Percentiles rank a stretch among this genome's conserved stretches.
Evolutionary conservation across 2,888 invertebrate species (phyloP).

Genomic region (Leucania comma): DNA sequence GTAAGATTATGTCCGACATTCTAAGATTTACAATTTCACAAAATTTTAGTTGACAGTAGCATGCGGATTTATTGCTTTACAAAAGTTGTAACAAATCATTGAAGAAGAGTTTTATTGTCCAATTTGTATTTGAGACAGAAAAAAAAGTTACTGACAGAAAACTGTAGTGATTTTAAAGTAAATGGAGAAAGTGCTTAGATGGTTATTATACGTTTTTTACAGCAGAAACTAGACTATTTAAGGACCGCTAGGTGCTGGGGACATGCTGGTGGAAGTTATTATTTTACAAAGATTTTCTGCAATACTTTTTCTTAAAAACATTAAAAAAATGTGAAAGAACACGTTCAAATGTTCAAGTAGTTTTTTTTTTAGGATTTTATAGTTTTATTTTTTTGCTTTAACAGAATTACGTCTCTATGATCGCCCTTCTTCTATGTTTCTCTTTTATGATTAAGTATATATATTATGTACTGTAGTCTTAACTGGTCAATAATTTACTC

Average conservation of each 20-base stretch:
- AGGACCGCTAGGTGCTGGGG: too few relatives aligned
- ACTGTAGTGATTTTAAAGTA: not conserved
- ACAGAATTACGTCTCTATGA: too few relatives aligned
- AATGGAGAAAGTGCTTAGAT: not conserved
- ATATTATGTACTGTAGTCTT: too few relatives aligned
- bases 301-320: not conserved
- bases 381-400: too few relatives aligned
- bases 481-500: too few relatives aligned
- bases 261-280: not conserved
- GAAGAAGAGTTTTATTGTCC: conserved; percentile 20
- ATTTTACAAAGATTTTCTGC: too few relatives aligned
- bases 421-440: too few relatives aligned
- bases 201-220: too few relatives aligned
- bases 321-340: not conserved
- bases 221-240: too few relatives aligned
- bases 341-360: not conserved
- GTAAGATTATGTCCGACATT: conserved; percentile 55
- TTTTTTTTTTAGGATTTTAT: not conserved
- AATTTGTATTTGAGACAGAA: conserved; percentile 19
- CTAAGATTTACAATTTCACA: conserved; percentile 52
- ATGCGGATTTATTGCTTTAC: conserved; percentile 64
- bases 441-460: too few relatives aligned
- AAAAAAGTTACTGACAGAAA: not conserved
- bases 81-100: conserved; percentile 51
- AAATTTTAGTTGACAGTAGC: conserved; percentile 48